These are phyloP conservation scores for Odontamblyopus lacepedii DNA, from an alignment of 2,797 vertebrate species.

Conservation along the genomic window DNA sequence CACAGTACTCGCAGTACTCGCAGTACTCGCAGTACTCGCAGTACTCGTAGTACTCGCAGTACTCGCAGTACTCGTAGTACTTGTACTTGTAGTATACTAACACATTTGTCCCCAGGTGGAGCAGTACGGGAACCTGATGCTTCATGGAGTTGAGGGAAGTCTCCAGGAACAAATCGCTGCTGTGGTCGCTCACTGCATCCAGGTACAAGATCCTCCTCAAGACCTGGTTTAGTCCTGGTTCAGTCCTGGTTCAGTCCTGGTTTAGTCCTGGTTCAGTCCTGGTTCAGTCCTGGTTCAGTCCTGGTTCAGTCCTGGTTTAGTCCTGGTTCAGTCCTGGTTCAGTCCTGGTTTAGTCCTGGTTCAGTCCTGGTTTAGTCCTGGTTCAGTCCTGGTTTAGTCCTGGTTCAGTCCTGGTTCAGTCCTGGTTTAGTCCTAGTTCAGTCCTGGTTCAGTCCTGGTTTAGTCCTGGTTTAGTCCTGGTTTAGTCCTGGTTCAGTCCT, in stretches of 20 bases:
- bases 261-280: neutral
- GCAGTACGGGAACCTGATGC: constrained; percentile 91
- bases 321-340: neutral
- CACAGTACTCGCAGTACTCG: no score
- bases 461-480: neutral
- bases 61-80: no score
- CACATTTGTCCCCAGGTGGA: constrained; percentile 80
- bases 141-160: constrained; percentile 93
- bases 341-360: neutral
- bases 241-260: neutral
- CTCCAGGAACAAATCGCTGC: constrained; percentile 88
- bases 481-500: neutral
- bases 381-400: neutral
- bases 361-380: no score
- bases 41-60: no score
- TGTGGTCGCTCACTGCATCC: constrained; percentile 87
- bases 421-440: neutral
- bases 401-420: neutral
- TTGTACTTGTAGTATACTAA: no score
- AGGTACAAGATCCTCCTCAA: constrained; percentile 73
- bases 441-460: neutral
- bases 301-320: neutral
- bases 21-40: no score
- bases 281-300: neutral
- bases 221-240: neutral